Evolutionary conservation across 2,797 vertebrate species (phyloP).

Genomic region (Anguilla marmorata): DNA sequence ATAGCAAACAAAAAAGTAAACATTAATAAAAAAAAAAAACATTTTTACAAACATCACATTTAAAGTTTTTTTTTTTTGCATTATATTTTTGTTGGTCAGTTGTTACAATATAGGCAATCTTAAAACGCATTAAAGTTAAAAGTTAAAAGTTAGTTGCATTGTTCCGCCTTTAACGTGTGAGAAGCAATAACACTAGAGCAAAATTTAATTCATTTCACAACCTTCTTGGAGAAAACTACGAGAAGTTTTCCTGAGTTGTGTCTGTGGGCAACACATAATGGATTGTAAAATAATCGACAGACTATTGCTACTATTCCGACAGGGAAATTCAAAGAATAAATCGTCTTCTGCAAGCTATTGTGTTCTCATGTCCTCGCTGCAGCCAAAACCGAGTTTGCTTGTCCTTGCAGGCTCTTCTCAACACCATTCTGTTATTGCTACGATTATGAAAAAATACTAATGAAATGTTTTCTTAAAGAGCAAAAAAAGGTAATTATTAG

Average conservation of each 20-base stretch:
- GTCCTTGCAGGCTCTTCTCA: not conserved
- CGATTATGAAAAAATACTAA: not conserved
- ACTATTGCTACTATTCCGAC: not conserved
- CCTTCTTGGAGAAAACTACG: not conserved
- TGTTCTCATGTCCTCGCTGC: not conserved
- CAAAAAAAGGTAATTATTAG: not conserved
- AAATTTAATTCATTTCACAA: not conserved
- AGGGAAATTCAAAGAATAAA: not conserved
- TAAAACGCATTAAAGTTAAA: no score
- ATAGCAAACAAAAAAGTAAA: no score
- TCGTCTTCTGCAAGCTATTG: not conserved
- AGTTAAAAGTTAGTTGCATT: not conserved
- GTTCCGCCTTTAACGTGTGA: not conserved
- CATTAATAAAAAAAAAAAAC: no score
- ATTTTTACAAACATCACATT: no score
- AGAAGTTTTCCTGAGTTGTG: not conserved
- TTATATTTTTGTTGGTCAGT: no score
- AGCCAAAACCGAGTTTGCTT: not conserved
- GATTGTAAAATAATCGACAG: not conserved
- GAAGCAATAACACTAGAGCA: not conserved
- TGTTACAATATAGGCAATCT: no score
- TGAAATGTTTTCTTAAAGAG: not conserved
- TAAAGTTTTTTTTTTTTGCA: no score
- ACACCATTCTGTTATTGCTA: not conserved
- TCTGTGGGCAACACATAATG: no score